Conservation (phyloP, 2,113 vertebrate species). For the Neodon shergylaensis region DNA sequence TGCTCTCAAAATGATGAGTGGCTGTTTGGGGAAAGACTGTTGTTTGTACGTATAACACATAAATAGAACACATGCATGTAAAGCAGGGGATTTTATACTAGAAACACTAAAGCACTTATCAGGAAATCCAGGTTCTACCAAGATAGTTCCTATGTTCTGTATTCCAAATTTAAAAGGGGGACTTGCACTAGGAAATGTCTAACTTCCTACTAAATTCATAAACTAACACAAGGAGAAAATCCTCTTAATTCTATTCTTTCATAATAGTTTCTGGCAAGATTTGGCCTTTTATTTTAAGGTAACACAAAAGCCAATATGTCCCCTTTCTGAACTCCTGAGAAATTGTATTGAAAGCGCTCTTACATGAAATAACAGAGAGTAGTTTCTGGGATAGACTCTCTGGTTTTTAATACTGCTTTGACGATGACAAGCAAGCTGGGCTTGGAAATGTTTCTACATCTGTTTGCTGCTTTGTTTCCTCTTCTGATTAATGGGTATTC, state of each 20-base stretch:
- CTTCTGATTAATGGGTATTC: not conserved
- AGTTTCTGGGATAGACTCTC: not conserved
- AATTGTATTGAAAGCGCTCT: not conserved
- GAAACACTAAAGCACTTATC: slow-evolving; percentile 13
- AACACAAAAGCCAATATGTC: slow-evolving; percentile 10
- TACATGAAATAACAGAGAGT: not conserved
- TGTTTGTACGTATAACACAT: not conserved
- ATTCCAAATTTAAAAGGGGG: slow-evolving; percentile 50
- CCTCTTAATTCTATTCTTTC: not conserved
- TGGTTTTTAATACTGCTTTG: not conserved
- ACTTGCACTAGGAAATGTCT: slow-evolving; percentile 2
- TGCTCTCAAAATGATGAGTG: not conserved
- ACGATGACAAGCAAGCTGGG: not conserved
- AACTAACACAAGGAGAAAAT: slow-evolving; percentile 24
- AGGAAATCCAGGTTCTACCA: slow-evolving; percentile 48
- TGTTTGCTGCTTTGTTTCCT: not conserved
- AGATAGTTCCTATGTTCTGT: slow-evolving; percentile 14
- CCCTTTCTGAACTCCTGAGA: not conserved
- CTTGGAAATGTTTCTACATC: not conserved
- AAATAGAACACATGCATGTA: not conserved
- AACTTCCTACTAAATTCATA: slow-evolving; percentile 8
- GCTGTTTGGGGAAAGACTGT: not conserved
- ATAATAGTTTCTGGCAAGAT: slow-evolving; percentile 22
- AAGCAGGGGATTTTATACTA: slow-evolving; percentile 14
- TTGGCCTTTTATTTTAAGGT: slow-evolving; percentile 46